Evolutionary conservation across 2,113 vertebrate species (phyloP).

Genomic region (Paedocypris sp.): DNA sequence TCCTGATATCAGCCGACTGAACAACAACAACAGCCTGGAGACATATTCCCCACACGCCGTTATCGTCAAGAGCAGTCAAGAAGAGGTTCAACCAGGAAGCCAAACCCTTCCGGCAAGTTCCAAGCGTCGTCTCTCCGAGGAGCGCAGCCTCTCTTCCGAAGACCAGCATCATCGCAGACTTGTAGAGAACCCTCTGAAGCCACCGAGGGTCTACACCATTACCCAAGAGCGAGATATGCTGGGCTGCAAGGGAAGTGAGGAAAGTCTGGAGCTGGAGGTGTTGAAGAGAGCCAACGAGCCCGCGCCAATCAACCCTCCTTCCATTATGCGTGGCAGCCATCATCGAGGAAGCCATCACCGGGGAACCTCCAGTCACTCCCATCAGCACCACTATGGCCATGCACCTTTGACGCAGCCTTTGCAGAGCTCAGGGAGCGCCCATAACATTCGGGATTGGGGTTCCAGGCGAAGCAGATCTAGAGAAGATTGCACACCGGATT

Average conservation of each 20-base stretch:
- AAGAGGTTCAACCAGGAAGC: constrained; percentile 26
- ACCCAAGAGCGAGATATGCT: constrained; percentile 77
- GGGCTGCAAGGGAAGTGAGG: constrained; percentile 59
- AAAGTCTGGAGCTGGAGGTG: constrained; percentile 79
- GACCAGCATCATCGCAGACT: constrained; percentile 44
- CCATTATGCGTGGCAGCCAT: constrained; percentile 10
- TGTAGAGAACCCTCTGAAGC: constrained; percentile 50
- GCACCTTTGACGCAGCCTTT: constrained; percentile 47
- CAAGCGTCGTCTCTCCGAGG: constrained; percentile 73
- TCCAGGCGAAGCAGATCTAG: constrained; percentile 63
- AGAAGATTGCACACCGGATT: constrained; percentile 74
- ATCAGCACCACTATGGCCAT: constrained; percentile 41
- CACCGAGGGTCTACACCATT: constrained; percentile 82
- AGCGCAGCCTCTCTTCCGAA: constrained; percentile 73
- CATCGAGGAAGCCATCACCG: constrained; percentile 63
- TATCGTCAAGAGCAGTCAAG: constrained; percentile 36
- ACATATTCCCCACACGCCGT: constrained; percentile 37
- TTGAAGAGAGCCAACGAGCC: constrained; percentile 61
- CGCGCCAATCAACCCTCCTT: background rate
- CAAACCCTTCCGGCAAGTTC: constrained; percentile 38
- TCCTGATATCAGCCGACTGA: constrained; percentile 59
- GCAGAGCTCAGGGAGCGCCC: constrained; percentile 63
- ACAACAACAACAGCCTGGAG: constrained; percentile 50
- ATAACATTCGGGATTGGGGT: constrained; percentile 62
- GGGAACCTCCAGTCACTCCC: constrained; percentile 44